Evolutionary conservation across 2,113 vertebrate genomes (phyloP), one percentile per base, ranked within the genome.

Genomic region (Thamnaconus septentrionalis): DNA sequence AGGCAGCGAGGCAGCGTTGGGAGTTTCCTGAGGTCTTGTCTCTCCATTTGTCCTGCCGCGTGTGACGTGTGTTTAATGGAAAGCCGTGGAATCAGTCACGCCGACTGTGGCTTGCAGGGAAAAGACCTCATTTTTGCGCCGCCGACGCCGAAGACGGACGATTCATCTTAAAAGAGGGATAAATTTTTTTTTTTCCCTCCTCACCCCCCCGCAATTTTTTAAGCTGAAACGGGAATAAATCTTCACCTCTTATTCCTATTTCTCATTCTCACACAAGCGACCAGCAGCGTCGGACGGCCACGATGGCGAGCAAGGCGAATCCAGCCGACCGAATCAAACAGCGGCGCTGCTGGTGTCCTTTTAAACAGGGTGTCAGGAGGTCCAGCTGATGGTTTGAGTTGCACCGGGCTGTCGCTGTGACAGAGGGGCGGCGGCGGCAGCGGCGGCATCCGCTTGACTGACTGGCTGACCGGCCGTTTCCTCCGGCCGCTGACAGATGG

Each of bases 401-500:
- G 52, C 50, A 61, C 58, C 56, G 64, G 59, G 66, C 53, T 65
- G 59, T 81, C 64, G 42, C 64, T 58, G 9, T 75, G 52, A 78
- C 54, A 64, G 65, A 58, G 47, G 18, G 18, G 18, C 18, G 18
- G 18, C 18, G 18, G 18, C 18, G 18, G 18, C 18, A 31, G 18
- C 18, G 18, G 18, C 18, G 18, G 18, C 18, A 31, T 64, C 75
- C 64, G 69, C 61, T 65, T 49, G 75, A 81, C 60, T 65, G 80
- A 76, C 78, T 66, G 10, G 65, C 56, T 76, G 71, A 50, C 58
- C 64, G 54, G 66, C 43, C 59, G 8, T 50, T 67, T 47, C 64
- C 68, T 65, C 54, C 8, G 12, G 64, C 66, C 18, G 18, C 65
- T 68, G 73, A 76, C 69, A 61, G 81, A 80, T 81, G 60, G 75